phyloP scores from a whole-genome alignment of 2,888 invertebrate genomes.

The Calliopum simillimum region DNA sequence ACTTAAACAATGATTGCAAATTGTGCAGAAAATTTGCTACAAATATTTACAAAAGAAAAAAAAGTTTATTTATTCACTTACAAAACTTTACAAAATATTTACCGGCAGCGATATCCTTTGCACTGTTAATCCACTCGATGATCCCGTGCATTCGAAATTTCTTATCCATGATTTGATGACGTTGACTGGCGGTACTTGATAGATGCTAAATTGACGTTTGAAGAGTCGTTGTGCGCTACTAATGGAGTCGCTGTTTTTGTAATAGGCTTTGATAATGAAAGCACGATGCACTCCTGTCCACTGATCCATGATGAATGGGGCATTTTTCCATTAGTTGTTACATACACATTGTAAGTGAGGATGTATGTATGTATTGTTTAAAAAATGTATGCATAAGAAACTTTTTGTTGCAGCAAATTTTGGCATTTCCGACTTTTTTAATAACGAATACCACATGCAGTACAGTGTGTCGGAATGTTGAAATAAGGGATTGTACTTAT shows the following conservation, averaged over 20 bases:
- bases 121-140: conserved; percentile 50
- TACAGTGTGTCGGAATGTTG: too few relatives aligned
- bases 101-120: conserved; percentile 53
- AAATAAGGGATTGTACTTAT: too few relatives aligned
- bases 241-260: conserved; percentile 59
- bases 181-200: conserved; percentile 55
- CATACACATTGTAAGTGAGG: too few relatives aligned
- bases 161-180: conserved; percentile 60
- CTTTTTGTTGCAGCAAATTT: too few relatives aligned
- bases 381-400: too few relatives aligned
- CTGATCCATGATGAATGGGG: conserved; percentile 60
- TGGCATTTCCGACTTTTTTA: too few relatives aligned
- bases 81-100: conserved; percentile 15
- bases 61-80: too few relatives aligned
- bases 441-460: too few relatives aligned
- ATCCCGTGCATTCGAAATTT: conserved; percentile 59
- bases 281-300: conserved; percentile 63
- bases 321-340: background rate
- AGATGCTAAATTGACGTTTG: conserved; percentile 59
- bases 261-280: conserved; percentile 57
- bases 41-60: too few relatives aligned
- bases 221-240: conserved; percentile 57
- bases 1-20: conserved; percentile 55
- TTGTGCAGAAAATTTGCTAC: conserved; percentile 57
- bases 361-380: too few relatives aligned